Evolutionary conservation across 2,888 invertebrate genomes (phyloP).

Genomic region (Leucoma salicis): DNA sequence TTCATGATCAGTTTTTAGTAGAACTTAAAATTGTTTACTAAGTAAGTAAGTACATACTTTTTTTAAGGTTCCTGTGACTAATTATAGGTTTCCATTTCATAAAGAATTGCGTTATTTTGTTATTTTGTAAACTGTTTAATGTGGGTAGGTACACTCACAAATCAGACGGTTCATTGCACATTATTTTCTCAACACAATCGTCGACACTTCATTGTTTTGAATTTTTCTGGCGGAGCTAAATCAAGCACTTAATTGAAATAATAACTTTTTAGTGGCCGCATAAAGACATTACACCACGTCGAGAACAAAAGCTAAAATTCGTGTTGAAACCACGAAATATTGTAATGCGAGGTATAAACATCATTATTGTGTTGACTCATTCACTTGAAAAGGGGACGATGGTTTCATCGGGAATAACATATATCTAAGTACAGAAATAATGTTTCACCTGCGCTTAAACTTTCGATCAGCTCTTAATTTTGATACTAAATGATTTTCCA

Average conservation of each 20-base stretch:
- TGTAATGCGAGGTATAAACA: constrained; percentile 57
- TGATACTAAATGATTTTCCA: constrained; percentile 7
- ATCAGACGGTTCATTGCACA: constrained; percentile 66
- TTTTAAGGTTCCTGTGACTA: no score
- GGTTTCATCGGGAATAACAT: constrained; percentile 41
- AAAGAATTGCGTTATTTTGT: constrained; percentile 36
- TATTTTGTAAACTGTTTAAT: constrained; percentile 32
- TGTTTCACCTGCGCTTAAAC: constrained; percentile 36
- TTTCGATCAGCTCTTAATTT: constrained; percentile 23
- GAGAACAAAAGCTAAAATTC: constrained; percentile 74
- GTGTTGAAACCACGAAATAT: constrained; percentile 72
- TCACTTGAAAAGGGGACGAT: constrained; percentile 48
- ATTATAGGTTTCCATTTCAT: no score
- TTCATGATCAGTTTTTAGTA: constrained; percentile 62
- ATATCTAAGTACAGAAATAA: constrained; percentile 19
- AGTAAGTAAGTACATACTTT: constrained; percentile 24
- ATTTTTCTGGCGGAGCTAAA: constrained; percentile 71
- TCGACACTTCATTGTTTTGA: constrained; percentile 74
- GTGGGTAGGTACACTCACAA: constrained; percentile 47
- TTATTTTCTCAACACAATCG: constrained; percentile 65
- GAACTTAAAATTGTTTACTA: constrained; percentile 54
- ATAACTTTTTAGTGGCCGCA: constrained; percentile 71
- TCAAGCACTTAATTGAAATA: constrained; percentile 75
- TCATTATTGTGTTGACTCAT: constrained; percentile 59
- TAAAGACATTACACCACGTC: constrained; percentile 64